phyloP scores from a whole-genome alignment of 2,797 vertebrate species.

The Schizopygopsis pylzovi region DNA sequence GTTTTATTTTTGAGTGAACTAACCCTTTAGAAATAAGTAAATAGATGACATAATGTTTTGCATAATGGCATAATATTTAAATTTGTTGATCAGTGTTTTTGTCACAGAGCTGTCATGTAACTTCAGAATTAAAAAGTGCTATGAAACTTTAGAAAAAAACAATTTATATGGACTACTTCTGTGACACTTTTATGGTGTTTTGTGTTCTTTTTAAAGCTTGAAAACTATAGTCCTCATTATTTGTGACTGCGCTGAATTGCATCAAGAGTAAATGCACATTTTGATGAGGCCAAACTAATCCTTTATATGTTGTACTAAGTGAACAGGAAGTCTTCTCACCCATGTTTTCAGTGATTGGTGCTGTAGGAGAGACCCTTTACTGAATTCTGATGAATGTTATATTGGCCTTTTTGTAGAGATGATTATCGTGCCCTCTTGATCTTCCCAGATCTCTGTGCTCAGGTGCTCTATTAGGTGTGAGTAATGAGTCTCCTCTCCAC shows the following conservation, averaged over 20 bases:
- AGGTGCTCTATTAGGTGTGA: constrained; percentile 72
- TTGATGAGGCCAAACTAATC: background rate
- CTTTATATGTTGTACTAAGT: background rate
- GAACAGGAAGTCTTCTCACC: background rate
- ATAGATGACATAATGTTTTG: background rate
- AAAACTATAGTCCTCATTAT: background rate
- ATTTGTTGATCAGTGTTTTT: background rate
- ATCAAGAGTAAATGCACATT: background rate
- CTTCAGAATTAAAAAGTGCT: background rate
- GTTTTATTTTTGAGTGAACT: background rate
- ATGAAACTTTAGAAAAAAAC: background rate
- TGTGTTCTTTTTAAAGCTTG: background rate
- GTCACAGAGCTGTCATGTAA: background rate
- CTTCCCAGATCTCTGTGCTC: constrained; percentile 61
- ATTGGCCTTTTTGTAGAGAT: background rate
- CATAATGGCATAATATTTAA: background rate
- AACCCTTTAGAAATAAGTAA: background rate
- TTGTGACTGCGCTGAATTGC: background rate
- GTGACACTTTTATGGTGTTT: background rate
- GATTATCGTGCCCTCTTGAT: constrained; percentile 29
- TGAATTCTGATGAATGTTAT: constrained; percentile 17
- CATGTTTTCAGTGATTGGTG: background rate
- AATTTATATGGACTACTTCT: background rate
- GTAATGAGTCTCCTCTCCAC: constrained; percentile 76
- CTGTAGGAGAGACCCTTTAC: background rate